Evolutionary conservation across 2,888 invertebrate genomes (phyloP).

Genomic region (Oligia latruncula): DNA sequence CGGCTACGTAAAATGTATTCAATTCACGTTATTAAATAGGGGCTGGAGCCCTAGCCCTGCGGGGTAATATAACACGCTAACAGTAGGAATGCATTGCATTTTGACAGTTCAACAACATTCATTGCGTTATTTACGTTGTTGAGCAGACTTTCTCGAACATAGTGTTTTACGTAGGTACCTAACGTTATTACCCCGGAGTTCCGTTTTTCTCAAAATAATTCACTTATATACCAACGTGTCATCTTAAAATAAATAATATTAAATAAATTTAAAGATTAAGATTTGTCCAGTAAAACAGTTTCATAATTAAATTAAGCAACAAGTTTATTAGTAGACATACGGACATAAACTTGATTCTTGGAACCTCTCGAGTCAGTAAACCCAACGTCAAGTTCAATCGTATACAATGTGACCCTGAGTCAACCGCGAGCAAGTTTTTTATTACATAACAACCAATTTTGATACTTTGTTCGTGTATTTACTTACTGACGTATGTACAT

Average conservation of each 20-base stretch:
- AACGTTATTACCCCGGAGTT: too few relatives aligned
- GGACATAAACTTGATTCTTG: conserved; percentile 35
- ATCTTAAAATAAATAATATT: neutral
- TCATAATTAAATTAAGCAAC: neutral
- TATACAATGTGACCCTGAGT: conserved; percentile 41
- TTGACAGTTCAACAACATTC: too few relatives aligned
- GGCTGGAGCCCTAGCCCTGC: neutral
- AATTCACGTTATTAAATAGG: neutral
- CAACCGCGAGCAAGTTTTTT: conserved; percentile 14
- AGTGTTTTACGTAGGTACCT: too few relatives aligned
- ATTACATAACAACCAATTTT: conserved; percentile 35
- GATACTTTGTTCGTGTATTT: conserved; percentile 16
- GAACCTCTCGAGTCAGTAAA: conserved; percentile 14
- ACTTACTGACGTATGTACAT: neutral
- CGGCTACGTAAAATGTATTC: neutral
- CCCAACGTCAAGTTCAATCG: conserved; percentile 53
- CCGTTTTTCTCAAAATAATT: neutral
- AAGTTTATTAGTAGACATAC: neutral
- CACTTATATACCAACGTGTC: neutral
- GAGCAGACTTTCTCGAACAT: too few relatives aligned
- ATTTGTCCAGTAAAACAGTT: neutral
- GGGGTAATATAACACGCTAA: too few relatives aligned
- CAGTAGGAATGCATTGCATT: too few relatives aligned
- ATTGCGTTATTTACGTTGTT: too few relatives aligned
- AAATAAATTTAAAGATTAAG: neutral